Base-by-base conservation (phyloP, 1,140 invertebrate species). In the Chrysomallon squamiferum region DNA sequence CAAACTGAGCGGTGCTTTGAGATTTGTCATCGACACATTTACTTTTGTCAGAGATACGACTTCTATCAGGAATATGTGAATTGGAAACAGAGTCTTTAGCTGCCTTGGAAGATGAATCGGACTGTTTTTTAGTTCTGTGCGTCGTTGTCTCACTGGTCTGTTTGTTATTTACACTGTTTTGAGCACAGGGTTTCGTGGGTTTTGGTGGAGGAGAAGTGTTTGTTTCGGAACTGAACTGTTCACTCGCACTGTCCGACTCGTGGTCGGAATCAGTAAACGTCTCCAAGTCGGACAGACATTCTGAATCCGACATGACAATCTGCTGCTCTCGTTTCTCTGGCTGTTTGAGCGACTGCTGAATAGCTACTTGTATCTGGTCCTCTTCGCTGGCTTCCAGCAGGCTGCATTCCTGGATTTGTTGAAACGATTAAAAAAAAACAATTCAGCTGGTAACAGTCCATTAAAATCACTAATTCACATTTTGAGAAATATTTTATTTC, bases 361-460 rank as follows among this genome's bases (percentile, higher is more conserved):
- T 86, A 15, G 87, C 87, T 56, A 86, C 85, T 69, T 86, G 78
- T 59, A 88, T 54, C 65, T 88, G 87, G 65, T 76, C 79, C 35
- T 87, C 86, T 75, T 88, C 87, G 71, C 79, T 85, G 13, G 85
- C 82, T 67, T 88, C 86, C 25, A 87, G 69, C 15, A 87, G 78
- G 64, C 77, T 84, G 29, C 66, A 30, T 50, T 68, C 69, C 74
- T 78, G 54, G 27, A 27, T n/a, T n/a, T n/a, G n/a, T n/a, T n/a
- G n/a, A n/a, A n/a, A n/a, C 22, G 11, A 54, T 13, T 22, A 15
- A 9, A 13, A 9, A 15, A 13, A 54, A 9, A 13, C 11, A 9
- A 13, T 13, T 54, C 22, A 9, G 11, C 25, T 25, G 9, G 30
- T 15, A 60, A 60, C 15, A 6, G 30, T 7, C 13, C 6, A 43